phyloP scores from a whole-genome alignment of 1,140 invertebrate genomes.

The Zaprionus africanus region DNA sequence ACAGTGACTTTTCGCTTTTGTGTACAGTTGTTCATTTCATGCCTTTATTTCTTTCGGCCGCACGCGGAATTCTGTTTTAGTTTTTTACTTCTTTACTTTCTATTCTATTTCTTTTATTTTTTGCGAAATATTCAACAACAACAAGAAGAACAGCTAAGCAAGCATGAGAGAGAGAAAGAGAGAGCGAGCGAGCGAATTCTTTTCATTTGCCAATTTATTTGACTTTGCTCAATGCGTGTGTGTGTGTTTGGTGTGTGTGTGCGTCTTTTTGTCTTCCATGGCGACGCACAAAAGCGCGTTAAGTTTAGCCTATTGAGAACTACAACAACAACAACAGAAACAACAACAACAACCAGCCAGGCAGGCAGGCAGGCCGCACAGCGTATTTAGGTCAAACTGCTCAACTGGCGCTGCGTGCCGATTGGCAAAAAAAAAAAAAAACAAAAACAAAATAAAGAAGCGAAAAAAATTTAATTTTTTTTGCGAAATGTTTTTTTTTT shows the following conservation, averaged over 20 bases:
- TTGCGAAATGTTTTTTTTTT: constrained; percentile 44
- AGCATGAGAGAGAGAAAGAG: constrained; percentile 10
- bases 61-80: constrained; percentile 62
- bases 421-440: constrained; percentile 68
- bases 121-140: constrained; percentile 65
- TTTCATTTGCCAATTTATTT: constrained; percentile 53
- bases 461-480: constrained; percentile 34
- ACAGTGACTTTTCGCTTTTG: constrained; percentile 53
- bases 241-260: constrained; percentile 1
- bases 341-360: constrained; percentile 28
- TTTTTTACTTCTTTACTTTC: constrained; percentile 24
- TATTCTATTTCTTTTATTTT: constrained; percentile 36
- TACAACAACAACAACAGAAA: constrained; percentile 30
- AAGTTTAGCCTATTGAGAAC: constrained; percentile 61
- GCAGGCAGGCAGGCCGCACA: constrained; percentile 5
- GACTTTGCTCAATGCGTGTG: constrained; percentile 7
- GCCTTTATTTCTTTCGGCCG: constrained; percentile 43
- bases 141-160: constrained; percentile 37
- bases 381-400: constrained; percentile 74
- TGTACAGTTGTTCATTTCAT: constrained; percentile 58
- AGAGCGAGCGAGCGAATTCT: constrained; percentile 37
- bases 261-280: constrained; percentile 33
- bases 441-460: constrained; percentile 1
- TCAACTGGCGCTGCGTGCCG: constrained; percentile 69
- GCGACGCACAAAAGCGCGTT: constrained; percentile 61